Evolutionary conservation across 2,888 invertebrate genomes (phyloP).

Genomic region (Acrobasis repandana): DNA sequence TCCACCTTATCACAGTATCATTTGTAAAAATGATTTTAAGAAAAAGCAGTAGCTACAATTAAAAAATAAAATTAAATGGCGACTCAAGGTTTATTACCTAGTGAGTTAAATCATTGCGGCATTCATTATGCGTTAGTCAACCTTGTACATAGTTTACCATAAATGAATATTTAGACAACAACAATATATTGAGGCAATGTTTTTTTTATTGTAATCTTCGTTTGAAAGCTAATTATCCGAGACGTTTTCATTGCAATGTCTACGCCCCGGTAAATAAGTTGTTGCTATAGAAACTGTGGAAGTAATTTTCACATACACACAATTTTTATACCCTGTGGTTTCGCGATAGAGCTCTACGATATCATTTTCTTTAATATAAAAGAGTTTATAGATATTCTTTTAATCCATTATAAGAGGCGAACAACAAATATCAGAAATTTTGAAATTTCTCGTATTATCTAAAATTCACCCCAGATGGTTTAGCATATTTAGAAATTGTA

Average conservation of each 20-base stretch:
- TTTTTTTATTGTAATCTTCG: slow-evolving; percentile 35
- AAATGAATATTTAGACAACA: slow-evolving; percentile 58
- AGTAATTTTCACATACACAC: neutral
- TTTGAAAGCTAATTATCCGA: slow-evolving; percentile 37
- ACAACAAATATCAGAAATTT: too few relatives aligned
- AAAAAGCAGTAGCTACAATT: neutral
- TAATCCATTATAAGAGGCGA: too few relatives aligned
- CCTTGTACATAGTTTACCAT: slow-evolving; percentile 55
- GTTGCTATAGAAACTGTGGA: slow-evolving; percentile 10
- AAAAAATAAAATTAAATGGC: neutral
- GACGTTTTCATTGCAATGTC: slow-evolving; percentile 20
- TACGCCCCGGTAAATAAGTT: neutral
- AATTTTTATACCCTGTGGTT: too few relatives aligned
- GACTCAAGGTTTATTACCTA: neutral
- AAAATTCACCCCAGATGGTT: too few relatives aligned
- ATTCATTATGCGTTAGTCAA: slow-evolving; percentile 47
- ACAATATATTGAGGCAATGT: slow-evolving; percentile 24
- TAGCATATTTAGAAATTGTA: too few relatives aligned
- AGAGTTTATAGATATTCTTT: too few relatives aligned
- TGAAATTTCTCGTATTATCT: too few relatives aligned
- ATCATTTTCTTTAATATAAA: too few relatives aligned
- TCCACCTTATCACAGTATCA: too few relatives aligned
- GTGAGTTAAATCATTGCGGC: slow-evolving; percentile 47
- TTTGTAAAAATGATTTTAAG: neutral
- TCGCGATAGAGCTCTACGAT: too few relatives aligned